These are phyloP conservation scores for Fregetta grallaria DNA, from an alignment of 2,113 vertebrate genomes.

Conservation along the genomic window DNA sequence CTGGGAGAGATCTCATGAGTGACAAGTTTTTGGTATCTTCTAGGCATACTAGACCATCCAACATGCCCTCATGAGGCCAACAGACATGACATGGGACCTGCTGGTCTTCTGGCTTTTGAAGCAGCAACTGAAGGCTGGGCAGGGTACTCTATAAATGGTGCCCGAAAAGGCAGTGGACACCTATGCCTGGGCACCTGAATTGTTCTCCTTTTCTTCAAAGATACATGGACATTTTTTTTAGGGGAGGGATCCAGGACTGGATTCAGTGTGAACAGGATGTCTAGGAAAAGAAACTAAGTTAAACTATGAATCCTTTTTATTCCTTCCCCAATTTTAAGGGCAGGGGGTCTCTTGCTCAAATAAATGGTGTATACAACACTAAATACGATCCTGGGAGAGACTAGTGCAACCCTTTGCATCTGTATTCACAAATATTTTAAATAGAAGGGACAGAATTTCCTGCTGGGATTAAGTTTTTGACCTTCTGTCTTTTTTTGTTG, in stretches of 20 bases:
- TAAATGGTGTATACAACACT: neutral
- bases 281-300: neutral
- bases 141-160: neutral
- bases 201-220: neutral
- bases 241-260: neutral
- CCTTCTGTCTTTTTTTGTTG: neutral
- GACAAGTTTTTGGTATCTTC: neutral
- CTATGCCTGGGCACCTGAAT: neutral
- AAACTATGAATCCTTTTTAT: neutral
- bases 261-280: neutral
- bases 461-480: neutral
- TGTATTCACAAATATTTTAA: neutral
- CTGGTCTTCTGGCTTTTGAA: neutral
- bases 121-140: neutral
- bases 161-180: neutral
- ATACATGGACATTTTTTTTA: rapidly evolving
- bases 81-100: neutral
- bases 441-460: neutral
- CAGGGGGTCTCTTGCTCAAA: neutral
- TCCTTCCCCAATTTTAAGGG: neutral
- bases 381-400: neutral
- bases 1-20: neutral
- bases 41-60: neutral
- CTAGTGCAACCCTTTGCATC: neutral
- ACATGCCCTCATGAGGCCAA: neutral